These are phyloP conservation scores for Myotis pilosus DNA, from an alignment of 2,797 vertebrate genomes.

Conservation along the genomic window DNA sequence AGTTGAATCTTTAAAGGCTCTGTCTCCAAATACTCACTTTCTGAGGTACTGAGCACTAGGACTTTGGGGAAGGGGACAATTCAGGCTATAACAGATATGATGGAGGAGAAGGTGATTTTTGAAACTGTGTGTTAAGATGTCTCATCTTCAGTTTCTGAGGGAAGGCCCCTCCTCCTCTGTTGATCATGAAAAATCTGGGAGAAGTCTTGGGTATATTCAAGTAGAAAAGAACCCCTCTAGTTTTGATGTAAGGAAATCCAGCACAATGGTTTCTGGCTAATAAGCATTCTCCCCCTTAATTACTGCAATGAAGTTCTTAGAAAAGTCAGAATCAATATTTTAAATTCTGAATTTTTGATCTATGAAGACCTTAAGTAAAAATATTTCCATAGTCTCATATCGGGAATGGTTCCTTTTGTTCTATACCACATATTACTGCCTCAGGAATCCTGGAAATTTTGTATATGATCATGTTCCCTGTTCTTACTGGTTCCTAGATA, in stretches of 20 bases:
- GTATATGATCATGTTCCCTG: background rate
- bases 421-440: background rate
- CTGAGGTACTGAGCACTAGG: background rate
- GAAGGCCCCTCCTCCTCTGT: background rate
- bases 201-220: background rate
- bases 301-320: background rate
- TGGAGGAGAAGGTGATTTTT: background rate
- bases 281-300: background rate
- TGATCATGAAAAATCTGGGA: background rate
- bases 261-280: background rate
- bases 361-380: background rate
- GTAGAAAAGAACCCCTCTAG: background rate
- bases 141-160: background rate
- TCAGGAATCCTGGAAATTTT: background rate
- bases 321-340: background rate
- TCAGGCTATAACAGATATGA: background rate
- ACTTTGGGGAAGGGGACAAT: background rate
- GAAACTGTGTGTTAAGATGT: background rate
- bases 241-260: background rate
- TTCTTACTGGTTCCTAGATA: background rate
- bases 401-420: background rate
- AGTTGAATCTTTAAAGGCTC: background rate
- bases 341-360: background rate
- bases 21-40: background rate
- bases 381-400: background rate